Conservation (phyloP, 1,140 invertebrate species). For the Oncopodura yosiiana region DNA sequence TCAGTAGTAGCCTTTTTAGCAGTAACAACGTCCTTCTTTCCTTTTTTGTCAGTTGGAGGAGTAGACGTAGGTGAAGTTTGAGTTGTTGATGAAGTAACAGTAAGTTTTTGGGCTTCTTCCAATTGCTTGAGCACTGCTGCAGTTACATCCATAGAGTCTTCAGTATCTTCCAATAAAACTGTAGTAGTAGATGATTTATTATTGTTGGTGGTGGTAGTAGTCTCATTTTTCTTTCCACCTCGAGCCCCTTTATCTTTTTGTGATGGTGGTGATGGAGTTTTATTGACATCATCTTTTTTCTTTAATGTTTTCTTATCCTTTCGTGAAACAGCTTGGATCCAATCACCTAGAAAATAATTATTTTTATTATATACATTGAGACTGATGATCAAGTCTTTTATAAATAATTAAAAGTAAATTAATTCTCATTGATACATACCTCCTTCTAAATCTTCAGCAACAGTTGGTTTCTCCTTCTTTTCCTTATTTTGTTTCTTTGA, state of each 20-base stretch:
- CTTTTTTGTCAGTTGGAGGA: background rate
- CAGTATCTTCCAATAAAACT: too few species aligned
- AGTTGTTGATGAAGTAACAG: too few species aligned
- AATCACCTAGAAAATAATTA: constrained; percentile 15
- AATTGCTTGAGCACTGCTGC: too few species aligned
- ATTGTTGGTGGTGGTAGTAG: too few species aligned
- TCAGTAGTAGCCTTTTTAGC: background rate
- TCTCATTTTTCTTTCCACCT: background rate
- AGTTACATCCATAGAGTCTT: too few species aligned
- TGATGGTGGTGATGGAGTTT: background rate
- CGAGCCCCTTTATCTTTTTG: background rate
- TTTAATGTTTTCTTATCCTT: constrained; percentile 23
- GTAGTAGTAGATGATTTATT: too few species aligned
- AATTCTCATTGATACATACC: background rate
- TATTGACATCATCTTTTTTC: constrained; percentile 19
- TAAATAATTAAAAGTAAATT: too few species aligned
- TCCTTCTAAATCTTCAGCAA: background rate
- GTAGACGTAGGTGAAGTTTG: too few species aligned
- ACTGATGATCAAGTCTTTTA: too few species aligned
- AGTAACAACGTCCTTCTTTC: background rate
- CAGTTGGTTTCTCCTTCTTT: background rate
- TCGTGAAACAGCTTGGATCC: constrained; percentile 22
- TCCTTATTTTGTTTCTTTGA: background rate
- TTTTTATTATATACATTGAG: background rate
- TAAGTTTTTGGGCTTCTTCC: too few species aligned